Evolutionary conservation across 2,113 vertebrate genomes (phyloP).

Genomic region (Ranitomeya variabilis): DNA sequence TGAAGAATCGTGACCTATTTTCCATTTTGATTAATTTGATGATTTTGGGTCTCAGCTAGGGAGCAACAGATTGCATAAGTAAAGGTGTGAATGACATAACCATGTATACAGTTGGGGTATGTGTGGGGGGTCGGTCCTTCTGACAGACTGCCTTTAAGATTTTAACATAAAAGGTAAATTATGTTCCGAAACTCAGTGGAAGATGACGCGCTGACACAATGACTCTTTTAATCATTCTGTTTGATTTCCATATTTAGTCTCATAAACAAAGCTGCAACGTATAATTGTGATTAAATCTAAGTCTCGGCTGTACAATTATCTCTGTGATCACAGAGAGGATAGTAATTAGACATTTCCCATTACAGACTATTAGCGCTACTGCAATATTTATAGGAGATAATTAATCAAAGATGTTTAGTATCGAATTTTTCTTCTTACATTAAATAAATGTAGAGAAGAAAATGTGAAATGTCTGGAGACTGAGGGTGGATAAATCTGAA

Average conservation of each 20-base stretch:
- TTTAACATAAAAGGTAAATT: conserved; percentile 9
- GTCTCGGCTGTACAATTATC: not conserved
- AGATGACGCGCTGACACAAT: not conserved
- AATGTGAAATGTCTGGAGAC: not conserved
- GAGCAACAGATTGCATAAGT: no score
- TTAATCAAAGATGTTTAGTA: not conserved
- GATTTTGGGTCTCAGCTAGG: no score
- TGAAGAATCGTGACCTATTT: no score
- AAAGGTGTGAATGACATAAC: no score
- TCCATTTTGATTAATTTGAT: no score
- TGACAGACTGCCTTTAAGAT: not conserved
- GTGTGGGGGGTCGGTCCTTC: no score
- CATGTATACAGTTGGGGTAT: no score
- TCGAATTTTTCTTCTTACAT: not conserved
- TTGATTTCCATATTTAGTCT: conserved; percentile 7
- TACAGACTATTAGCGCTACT: not conserved
- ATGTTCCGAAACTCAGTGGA: not conserved
- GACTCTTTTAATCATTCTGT: not conserved
- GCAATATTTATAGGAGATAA: not conserved
- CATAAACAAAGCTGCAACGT: not conserved
- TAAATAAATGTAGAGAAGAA: not conserved
- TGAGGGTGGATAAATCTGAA: no score
- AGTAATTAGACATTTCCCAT: not conserved
- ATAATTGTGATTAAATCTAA: not conserved
- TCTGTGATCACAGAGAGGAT: not conserved